Percentiles rank a stretch among this genome's conserved stretches.
These are phyloP conservation scores for Oryzias celebensis DNA, from an alignment of 2,113 vertebrate genomes.

Conservation along the genomic window DNA sequence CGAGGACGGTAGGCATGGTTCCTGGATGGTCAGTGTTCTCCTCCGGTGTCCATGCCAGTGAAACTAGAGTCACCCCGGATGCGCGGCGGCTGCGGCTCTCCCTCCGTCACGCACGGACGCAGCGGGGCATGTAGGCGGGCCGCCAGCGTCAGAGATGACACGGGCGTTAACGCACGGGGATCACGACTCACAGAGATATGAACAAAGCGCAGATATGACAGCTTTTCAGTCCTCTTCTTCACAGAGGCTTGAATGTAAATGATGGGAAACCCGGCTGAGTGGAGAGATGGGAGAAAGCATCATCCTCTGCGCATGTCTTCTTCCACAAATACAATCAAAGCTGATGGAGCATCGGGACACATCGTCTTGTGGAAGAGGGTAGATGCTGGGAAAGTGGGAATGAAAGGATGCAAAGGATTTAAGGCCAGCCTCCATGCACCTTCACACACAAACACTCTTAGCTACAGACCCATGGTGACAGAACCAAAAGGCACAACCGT, in stretches of 20 bases:
- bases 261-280: too few species aligned
- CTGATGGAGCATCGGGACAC: neutral
- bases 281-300: too few species aligned
- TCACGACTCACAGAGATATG: constrained; percentile 50
- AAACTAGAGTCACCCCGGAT: constrained; percentile 3
- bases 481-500: constrained; percentile 55
- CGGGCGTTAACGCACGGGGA: constrained; percentile 36
- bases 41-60: constrained; percentile 69
- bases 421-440: constrained; percentile 38
- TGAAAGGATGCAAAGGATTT: constrained; percentile 32
- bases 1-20: constrained; percentile 75
- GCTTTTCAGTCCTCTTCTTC: neutral
- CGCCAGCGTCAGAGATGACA: constrained; percentile 65
- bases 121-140: constrained; percentile 46
- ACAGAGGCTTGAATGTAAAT: too few species aligned
- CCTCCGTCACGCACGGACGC: constrained; percentile 34
- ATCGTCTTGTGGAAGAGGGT: constrained; percentile 11
- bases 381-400: constrained; percentile 18
- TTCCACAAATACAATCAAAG: neutral
- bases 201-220: neutral
- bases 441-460: constrained; percentile 64
- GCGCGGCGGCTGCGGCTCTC: constrained; percentile 28
- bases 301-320: too few species aligned
- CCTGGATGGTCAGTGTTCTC: constrained; percentile 58
- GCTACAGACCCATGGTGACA: constrained; percentile 75